Evolutionary conservation across 2,113 vertebrate genomes (phyloP), one percentile per base, ranked within the genome.

Genomic region (Callopanchax toddi): DNA sequence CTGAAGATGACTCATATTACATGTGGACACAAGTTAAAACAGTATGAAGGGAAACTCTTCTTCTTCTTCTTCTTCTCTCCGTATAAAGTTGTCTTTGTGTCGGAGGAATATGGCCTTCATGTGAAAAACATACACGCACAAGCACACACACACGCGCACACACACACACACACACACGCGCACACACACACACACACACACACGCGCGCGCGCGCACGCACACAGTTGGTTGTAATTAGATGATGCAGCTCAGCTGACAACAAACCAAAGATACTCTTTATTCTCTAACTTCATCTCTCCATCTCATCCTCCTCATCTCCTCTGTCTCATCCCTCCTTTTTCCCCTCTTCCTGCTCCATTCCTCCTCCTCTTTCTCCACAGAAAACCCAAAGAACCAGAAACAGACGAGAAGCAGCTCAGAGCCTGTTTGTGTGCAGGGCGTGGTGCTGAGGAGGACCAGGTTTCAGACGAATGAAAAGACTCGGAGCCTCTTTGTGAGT

Each of bases 51-150:
- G 68, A 74, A 58, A 69, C 34, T 67, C 68, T 65, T 55, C 71
- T n/a, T n/a, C n/a, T n/a, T n/a, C n/a, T n/a, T n/a, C n/a, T n/a
- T n/a, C 67, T 65, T 73, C 70, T 50, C 32, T 49, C 57, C 46
- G 73, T 53, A 84, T 87, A 86, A 83, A 58, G 74, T 57, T 22
- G 58, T 75, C 83, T 87, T 87, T 87, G 85, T 87, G 59, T 74
- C 51, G 45, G 74, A 86, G 84, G 85, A 89, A 86, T 70, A 79
- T 77, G 64, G 73, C 78, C 74, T 85, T 85, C 78, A 85, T 82
- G 57, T 67, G 10, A 25, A 34, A 49, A 49, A 51, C 37, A 52
- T 23, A 23, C 48, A 52, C 18, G 16, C 54, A 39, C 48, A 25
- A 60, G 40, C 50, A 26, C 63, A 21, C 54, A 43, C 63, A 57